Percentiles rank a stretch among this genome's conserved stretches.
phyloP scores from a whole-genome alignment of 2,797 vertebrate genomes.

The Myioborus melanocephalus region DNA sequence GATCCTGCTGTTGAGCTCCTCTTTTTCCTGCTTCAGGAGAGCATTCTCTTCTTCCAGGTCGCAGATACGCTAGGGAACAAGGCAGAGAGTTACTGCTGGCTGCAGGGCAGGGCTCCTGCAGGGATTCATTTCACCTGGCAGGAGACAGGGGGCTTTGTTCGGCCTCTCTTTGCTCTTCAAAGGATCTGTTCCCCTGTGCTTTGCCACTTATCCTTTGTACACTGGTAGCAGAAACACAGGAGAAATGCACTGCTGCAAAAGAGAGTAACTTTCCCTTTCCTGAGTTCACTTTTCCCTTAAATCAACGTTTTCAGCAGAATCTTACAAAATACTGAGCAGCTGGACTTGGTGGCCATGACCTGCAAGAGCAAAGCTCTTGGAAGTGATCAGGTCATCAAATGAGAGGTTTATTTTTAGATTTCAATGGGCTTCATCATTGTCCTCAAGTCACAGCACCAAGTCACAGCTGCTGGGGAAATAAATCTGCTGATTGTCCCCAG shows the following conservation, averaged over 20 bases:
- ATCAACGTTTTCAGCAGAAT: not conserved
- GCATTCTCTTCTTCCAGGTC: constrained; percentile 88
- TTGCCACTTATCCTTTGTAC: not conserved
- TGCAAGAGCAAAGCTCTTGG: not conserved
- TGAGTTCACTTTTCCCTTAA: not conserved
- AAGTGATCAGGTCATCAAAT: not conserved
- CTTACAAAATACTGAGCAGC: not conserved
- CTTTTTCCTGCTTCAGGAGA: constrained; percentile 89
- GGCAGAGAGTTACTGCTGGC: not conserved
- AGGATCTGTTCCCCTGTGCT: not conserved
- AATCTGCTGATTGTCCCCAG: not conserved
- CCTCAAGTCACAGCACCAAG: not conserved
- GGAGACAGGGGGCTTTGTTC: not conserved
- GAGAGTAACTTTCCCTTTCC: not conserved
- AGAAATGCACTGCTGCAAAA: not conserved
- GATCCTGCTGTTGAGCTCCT: constrained; percentile 85
- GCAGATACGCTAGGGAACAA: constrained; percentile 78
- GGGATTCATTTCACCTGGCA: not conserved
- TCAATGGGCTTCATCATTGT: fast-evolving
- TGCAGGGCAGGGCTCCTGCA: not conserved
- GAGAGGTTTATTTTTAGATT: not conserved
- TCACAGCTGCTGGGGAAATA: not conserved
- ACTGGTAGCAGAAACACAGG: fast-evolving
- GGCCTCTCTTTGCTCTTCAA: not conserved
- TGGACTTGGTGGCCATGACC: fast-evolving